Evolutionary conservation across 2,888 invertebrate genomes (phyloP), one percentile per base, ranked within the genome.

Genomic region (Sphaerophoria rueppellii): DNA sequence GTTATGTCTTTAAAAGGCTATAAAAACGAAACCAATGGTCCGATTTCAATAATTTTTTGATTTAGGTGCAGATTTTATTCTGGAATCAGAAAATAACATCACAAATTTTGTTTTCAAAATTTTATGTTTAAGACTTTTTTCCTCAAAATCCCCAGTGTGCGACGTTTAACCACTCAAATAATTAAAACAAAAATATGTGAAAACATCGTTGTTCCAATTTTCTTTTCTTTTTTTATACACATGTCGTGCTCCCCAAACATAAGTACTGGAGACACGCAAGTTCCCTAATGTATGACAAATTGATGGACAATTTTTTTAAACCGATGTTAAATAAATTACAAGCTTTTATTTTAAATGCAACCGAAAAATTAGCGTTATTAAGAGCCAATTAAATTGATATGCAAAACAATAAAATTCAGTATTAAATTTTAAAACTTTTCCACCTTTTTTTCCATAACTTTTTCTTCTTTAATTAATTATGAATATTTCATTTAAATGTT

Each of bases 221-320:
- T 4, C 6, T 32, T 46, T 46, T n/a, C n/a, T n/a, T 7, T 11
- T 6, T 34, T 0, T 14, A 16, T 32, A n/a, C n/a, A n/a, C n/a
- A 6, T 61, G 9, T 32, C 61, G 46, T 61, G 61, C 24, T 32
- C n/a, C 32, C 32, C 43, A 4, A n/a, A 34, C 61, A 46, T 61
- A 46, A 46, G 32, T 6, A 40, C 43, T 60, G 12, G 24, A 24
- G 46, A 34, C 61, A 61, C 61, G 61, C 61, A 34, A 46, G 12
- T 61, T 61, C n/a, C n/a, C 5, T 46, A 16, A 9, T 46, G 24
- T 7, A 54, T 50, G 24, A 60, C 35, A 63, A 63, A 63, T 63
- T 63, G 48, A 63, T 48, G 32, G 48, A 63, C 48, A 46, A 50
- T 48, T 63, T 48, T 63, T 48, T 34, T 50, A 50, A 63, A 63